A percentile compares a stretch with the other conserved stretches of the same genome.
Evolutionary conservation across 2,113 vertebrate species (phyloP).

Genomic region (Muntiacus reevesi): DNA sequence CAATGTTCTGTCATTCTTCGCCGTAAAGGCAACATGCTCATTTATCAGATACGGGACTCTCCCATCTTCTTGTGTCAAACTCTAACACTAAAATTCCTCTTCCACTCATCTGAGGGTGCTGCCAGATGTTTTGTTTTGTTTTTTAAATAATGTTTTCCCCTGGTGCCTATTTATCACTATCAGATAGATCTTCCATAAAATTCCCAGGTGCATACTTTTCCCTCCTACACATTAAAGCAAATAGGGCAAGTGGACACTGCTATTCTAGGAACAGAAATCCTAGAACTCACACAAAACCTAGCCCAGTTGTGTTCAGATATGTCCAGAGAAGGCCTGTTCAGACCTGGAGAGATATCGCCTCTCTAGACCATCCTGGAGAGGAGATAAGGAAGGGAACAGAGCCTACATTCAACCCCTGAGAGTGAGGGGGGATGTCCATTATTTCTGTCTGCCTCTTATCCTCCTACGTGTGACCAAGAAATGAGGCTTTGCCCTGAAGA

Average conservation of each 20-base stretch:
- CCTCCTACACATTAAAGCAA: neutral
- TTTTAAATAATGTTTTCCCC: neutral
- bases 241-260: neutral
- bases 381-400: neutral
- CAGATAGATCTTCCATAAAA: neutral
- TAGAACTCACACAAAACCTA: neutral
- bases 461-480: neutral
- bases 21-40: neutral
- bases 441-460: neutral
- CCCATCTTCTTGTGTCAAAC: neutral
- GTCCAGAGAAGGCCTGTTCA: neutral
- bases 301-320: neutral
- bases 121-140: neutral
- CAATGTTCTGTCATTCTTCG: neutral
- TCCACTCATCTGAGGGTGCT: neutral
- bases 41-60: neutral
- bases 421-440: neutral
- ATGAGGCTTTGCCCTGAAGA: neutral
- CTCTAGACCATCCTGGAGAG: neutral
- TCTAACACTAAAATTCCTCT: neutral
- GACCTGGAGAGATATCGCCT: neutral
- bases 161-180: constrained; percentile 3
- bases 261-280: neutral
- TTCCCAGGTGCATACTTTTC: neutral
- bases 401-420: accelerated